Percentiles rank a stretch among this genome's conserved stretches.
Evolutionary conservation across 2,797 vertebrate species (phyloP).

Genomic region (Chiroxiphia lanceolata): DNA sequence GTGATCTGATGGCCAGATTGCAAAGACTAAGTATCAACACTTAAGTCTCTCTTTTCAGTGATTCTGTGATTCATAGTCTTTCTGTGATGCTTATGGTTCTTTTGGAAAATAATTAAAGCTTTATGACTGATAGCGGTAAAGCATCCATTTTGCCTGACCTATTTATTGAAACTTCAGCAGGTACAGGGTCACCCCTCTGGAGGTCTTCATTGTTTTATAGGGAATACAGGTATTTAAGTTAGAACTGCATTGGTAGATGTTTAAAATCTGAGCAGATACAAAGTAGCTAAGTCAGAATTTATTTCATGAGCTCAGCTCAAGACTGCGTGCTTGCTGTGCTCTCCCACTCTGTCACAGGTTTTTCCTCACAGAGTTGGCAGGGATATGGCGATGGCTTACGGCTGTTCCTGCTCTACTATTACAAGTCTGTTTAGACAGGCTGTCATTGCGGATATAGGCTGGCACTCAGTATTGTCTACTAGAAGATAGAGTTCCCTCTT

Average conservation of each 20-base stretch:
- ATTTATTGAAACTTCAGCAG: background rate
- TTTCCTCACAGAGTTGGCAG: background rate
- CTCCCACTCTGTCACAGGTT: background rate
- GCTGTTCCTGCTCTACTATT: background rate
- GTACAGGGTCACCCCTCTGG: background rate
- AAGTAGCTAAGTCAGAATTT: background rate
- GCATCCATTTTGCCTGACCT: background rate
- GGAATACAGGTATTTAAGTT: background rate
- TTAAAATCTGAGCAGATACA: background rate
- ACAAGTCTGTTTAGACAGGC: background rate
- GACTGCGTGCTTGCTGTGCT: background rate
- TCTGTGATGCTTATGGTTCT: background rate
- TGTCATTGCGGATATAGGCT: background rate
- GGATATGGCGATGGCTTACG: background rate
- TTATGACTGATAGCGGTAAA: background rate
- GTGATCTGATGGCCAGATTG: background rate
- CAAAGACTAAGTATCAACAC: background rate
- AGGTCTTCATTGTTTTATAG: background rate
- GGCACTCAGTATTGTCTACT: background rate
- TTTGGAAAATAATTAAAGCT: background rate
- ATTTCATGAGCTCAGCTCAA: background rate
- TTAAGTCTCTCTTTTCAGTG: background rate
- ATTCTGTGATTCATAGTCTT: background rate
- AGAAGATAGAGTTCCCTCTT: background rate
- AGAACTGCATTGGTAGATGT: background rate